These are phyloP conservation scores for Girardinus metallicus DNA, from an alignment of 2,797 vertebrate genomes.

Conservation along the genomic window DNA sequence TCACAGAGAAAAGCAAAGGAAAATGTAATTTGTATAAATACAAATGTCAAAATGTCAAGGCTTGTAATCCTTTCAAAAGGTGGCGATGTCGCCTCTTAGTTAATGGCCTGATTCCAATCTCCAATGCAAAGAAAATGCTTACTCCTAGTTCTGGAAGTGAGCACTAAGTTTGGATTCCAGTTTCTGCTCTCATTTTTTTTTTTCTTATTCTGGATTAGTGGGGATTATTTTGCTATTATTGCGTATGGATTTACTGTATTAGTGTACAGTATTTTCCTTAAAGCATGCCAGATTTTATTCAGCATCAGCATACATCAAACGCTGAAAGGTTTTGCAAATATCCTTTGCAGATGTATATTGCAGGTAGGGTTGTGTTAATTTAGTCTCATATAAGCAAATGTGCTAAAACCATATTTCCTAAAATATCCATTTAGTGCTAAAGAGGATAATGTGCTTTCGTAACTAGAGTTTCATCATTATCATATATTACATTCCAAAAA, in stretches of 20 bases:
- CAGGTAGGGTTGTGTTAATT: background rate
- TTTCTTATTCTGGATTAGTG: conserved; percentile 33
- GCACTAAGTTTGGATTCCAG: conserved; percentile 52
- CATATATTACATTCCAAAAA: background rate
- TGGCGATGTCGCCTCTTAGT: conserved; percentile 58
- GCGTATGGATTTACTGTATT: conserved; percentile 59
- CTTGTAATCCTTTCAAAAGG: conserved; percentile 79
- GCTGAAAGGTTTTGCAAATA: conserved; percentile 10
- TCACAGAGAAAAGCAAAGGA: conserved; percentile 34
- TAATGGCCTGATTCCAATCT: conserved; percentile 60
- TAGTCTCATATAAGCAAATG: background rate
- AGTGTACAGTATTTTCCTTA: conserved; percentile 43
- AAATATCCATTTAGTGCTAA: conserved; percentile 17
- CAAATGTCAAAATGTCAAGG: conserved; percentile 79
- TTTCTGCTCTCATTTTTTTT: conserved; percentile 30
- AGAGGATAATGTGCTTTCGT: conserved; percentile 12
- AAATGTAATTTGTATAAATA: conserved; percentile 67
- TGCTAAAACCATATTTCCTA: background rate
- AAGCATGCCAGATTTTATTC: conserved; percentile 50
- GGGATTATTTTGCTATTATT: conserved; percentile 63
- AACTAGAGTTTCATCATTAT: conserved; percentile 16
- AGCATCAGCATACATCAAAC: conserved; percentile 30
- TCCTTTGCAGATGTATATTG: conserved; percentile 6
- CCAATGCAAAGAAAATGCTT: conserved; percentile 59
- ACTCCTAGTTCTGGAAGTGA: conserved; percentile 65